Conservation (phyloP, 2,888 invertebrate genomes). For the Tholera decimalis region DNA sequence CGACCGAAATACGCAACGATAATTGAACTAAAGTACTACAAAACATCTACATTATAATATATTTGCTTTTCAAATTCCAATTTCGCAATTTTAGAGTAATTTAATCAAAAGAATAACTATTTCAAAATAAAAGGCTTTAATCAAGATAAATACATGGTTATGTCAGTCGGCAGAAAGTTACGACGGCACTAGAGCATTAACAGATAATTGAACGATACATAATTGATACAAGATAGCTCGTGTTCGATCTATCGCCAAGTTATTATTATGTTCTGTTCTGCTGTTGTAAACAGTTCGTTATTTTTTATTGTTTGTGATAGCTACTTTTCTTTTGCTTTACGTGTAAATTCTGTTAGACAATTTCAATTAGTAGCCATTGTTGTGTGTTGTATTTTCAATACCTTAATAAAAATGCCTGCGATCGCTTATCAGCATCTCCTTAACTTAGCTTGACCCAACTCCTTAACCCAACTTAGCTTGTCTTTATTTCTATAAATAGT, state of each 20-base stretch:
- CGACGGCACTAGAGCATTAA: constrained; percentile 23
- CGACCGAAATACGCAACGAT: background rate
- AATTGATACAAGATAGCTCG: constrained; percentile 45
- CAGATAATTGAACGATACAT: constrained; percentile 48
- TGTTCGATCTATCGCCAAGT: constrained; percentile 33
- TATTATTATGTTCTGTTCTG: constrained; percentile 25
- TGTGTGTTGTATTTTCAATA: background rate
- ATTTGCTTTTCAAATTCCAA: background rate
- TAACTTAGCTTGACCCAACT: too few relatives aligned
- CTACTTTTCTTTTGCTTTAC: constrained; percentile 14
- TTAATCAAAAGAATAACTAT: constrained; percentile 10
- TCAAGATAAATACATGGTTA: constrained; percentile 9
- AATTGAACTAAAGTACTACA: background rate
- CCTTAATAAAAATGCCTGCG: background rate
- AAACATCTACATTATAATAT: background rate
- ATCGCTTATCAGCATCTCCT: too few relatives aligned
- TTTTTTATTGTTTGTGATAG: constrained; percentile 9
- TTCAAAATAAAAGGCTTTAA: constrained; percentile 3
- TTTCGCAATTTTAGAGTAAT: constrained; percentile 11
- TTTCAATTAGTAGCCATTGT: background rate
- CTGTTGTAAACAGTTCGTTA: constrained; percentile 1
- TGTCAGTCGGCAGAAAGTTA: constrained; percentile 26
- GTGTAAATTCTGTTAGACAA: background rate
- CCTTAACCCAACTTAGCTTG: too few relatives aligned
- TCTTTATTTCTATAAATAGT: too few relatives aligned